Base-by-base conservation (phyloP, 2,113 vertebrate species). In the Lanius collurio region DNA sequence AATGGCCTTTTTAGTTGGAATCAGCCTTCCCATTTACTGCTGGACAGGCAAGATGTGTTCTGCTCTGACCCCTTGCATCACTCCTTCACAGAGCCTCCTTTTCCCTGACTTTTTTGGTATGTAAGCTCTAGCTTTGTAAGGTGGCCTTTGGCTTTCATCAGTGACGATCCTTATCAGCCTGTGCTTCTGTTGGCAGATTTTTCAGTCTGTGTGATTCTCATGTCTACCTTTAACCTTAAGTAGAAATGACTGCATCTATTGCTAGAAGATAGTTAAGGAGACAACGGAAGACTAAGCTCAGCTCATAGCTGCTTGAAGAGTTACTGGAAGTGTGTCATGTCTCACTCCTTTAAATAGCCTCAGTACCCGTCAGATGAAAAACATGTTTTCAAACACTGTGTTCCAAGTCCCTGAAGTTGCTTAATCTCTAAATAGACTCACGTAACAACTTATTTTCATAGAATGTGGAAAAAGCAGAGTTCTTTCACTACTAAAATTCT, bases 341-440 rank as follows among this genome's bases (percentile, higher is more conserved):
- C 47, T 88, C 46, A 44, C 49, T 83, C 35, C 68, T 96, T 94
- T 78, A 94, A 96, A 90, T 93, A 91, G 50, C 60, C 73, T 80
- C 35, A 31, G 35, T 95, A 90, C 79, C 64, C 74, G 37, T 47
- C 68, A 88, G 68, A 74, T 52, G 23, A 94, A 90, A 89, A 96
- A 70, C 27, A 14, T 95, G 71, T 88, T 95, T 95, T 95, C 86
- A 86, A 92, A 92, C 68, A 37, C 52, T 30, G 33, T 88, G 71
- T 95, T 90, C 86, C 68, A 80, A 87, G 83, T 74, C 39, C 21
- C 55, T 93, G 55, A 73, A 91, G 50, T 89, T 6, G 84, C 55
- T 63, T 93, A 5, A 85, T 90, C 42, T 86, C 82, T 67, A 65
- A 85, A 69, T 13, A 86, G n/a, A 60, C 24, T 62, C 9, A 26